phyloP scores from a whole-genome alignment of 2,888 invertebrate species.

The Endotricha flammealis region DNA sequence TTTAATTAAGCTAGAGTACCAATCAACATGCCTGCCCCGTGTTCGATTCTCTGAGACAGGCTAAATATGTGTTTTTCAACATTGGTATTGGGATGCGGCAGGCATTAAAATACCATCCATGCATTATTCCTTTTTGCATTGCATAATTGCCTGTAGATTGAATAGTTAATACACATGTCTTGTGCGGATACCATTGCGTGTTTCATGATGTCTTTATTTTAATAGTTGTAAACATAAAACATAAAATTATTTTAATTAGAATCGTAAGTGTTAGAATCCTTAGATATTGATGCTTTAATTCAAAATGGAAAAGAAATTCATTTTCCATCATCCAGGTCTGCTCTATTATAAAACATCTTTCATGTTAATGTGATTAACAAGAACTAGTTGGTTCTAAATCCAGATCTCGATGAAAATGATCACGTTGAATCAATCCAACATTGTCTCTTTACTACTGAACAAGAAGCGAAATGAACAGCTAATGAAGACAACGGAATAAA shows the following conservation, averaged over 20 bases:
- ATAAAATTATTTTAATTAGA: too few species aligned
- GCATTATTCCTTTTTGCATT: constrained; percentile 8
- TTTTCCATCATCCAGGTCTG: constrained; percentile 1
- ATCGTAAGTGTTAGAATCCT: too few species aligned
- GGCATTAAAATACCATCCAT: constrained; percentile 10
- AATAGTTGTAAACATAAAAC: too few species aligned
- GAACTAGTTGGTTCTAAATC: constrained; percentile 26
- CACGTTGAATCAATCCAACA: constrained; percentile 29
- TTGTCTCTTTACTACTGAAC: constrained; percentile 29
- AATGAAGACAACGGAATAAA: constrained; percentile 68
- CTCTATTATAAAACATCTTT: neutral
- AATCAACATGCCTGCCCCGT: constrained; percentile 46
- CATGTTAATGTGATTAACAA: too few species aligned
- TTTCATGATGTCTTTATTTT: neutral
- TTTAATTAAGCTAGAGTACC: constrained; percentile 60
- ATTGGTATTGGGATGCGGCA: constrained; percentile 4
- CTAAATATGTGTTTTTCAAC: constrained; percentile 12
- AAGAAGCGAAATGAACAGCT: constrained; percentile 36
- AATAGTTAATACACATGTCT: neutral
- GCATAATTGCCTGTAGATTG: neutral
- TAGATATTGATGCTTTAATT: too few species aligned
- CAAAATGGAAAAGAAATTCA: too few species aligned
- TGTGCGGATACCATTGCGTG: neutral
- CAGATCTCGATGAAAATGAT: constrained; percentile 30
- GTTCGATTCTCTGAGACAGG: constrained; percentile 7